A percentile compares a stretch with the other conserved stretches of the same genome.
phyloP scores from a whole-genome alignment of 2,797 vertebrate genomes.

The Typhlichthys subterraneus region DNA sequence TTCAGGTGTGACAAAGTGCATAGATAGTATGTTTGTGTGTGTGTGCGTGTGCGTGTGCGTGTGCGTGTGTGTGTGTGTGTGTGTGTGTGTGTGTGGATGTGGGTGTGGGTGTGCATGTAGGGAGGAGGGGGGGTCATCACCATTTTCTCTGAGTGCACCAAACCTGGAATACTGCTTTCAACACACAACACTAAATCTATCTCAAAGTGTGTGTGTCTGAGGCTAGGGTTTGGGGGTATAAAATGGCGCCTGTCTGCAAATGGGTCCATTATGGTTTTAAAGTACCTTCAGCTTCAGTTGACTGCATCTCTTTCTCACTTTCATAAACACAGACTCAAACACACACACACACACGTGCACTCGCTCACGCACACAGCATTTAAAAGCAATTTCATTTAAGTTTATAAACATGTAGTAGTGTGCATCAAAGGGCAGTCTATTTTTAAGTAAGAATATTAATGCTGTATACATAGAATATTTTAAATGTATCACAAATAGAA shows the following conservation, averaged over 20 bases:
- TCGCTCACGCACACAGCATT: constrained; percentile 9
- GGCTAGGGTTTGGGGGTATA: constrained; percentile 28
- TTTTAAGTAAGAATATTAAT: too few relatives aligned
- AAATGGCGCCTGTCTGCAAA: constrained; percentile 74
- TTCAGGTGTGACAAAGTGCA: constrained; percentile 32
- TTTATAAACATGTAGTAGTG: too few relatives aligned
- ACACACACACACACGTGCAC: constrained; percentile 1
- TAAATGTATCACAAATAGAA: too few relatives aligned
- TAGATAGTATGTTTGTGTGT: constrained; percentile 34
- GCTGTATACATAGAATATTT: too few relatives aligned
- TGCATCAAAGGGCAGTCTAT: too few relatives aligned
- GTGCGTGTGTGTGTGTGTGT: constrained; percentile 6
- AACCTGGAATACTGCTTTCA: too few relatives aligned
- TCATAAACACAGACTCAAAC: constrained; percentile 29
- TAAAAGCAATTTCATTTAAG: too few relatives aligned
- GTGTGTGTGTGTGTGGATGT: neutral
- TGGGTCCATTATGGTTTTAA: constrained; percentile 74
- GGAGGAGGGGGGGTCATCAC: too few relatives aligned
- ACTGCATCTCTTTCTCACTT: constrained; percentile 42
- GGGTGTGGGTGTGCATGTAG: neutral
- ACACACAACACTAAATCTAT: neutral
- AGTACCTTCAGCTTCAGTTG: constrained; percentile 67
- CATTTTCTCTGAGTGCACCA: too few relatives aligned
- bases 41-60: neutral
- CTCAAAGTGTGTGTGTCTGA: constrained; percentile 1